Evolutionary conservation across 2,888 invertebrate genomes (phyloP).

Genomic region (Cantharis flavilabris): DNA sequence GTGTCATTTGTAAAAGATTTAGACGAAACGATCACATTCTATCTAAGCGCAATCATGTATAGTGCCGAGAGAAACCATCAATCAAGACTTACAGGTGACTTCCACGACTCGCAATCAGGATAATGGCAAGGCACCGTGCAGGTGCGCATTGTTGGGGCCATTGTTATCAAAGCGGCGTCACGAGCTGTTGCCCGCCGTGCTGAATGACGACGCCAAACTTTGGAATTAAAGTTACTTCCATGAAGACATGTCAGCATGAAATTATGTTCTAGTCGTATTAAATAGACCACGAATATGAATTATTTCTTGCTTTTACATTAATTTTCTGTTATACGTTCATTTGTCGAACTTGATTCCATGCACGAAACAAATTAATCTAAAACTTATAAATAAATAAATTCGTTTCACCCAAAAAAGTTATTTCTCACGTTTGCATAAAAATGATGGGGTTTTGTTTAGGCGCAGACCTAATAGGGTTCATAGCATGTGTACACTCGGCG

Average conservation of each 20-base stretch:
- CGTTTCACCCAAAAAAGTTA: too few relatives aligned
- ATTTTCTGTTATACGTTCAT: slow-evolving; percentile 37
- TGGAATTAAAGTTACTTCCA: slow-evolving; percentile 37
- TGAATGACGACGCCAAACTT: slow-evolving; percentile 35
- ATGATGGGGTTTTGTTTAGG: neutral
- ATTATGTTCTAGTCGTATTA: slow-evolving; percentile 44
- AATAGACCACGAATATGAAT: slow-evolving; percentile 48
- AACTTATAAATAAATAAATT: neutral
- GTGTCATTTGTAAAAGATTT: slow-evolving; percentile 23
- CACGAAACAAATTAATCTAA: neutral
- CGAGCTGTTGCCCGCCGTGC: slow-evolving; percentile 37
- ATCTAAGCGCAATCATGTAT: slow-evolving; percentile 37
- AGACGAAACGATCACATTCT: slow-evolving; percentile 24
- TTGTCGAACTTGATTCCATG: neutral
- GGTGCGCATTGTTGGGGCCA: slow-evolving; percentile 35
- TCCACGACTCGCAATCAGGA: slow-evolving; percentile 43
- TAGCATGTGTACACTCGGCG: slow-evolving; percentile 24
- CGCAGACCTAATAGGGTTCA: slow-evolving; percentile 23
- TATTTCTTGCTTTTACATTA: slow-evolving; percentile 39
- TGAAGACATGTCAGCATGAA: slow-evolving; percentile 42
- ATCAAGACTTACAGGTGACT: slow-evolving; percentile 41
- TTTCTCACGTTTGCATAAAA: neutral
- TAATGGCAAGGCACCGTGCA: slow-evolving; percentile 40
- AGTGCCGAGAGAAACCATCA: slow-evolving; percentile 39
- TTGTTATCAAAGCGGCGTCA: slow-evolving; percentile 39